phyloP scores from a whole-genome alignment of 2,797 vertebrate species.

The Sarcophilus harrisii region DNA sequence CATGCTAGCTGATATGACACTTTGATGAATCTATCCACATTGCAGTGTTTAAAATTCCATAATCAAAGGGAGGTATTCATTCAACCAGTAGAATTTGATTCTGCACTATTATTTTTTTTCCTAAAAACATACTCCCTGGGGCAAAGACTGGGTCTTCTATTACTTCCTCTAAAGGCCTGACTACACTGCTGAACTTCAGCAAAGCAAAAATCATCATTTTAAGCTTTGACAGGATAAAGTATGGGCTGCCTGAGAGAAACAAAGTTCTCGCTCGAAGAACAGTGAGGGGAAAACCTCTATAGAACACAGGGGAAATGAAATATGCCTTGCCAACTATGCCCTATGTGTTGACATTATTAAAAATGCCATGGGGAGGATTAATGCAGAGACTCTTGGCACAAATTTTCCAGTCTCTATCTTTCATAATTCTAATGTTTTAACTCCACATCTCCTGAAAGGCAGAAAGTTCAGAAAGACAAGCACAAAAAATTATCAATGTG shows the following conservation, averaged over 20 bases:
- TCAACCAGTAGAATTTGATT: not conserved
- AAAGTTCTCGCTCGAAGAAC: not conserved
- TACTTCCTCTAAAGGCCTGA: not conserved
- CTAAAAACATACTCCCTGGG: not conserved
- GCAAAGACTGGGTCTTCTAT: not conserved
- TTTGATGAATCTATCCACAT: not conserved
- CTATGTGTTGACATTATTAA: not conserved
- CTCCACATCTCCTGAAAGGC: not conserved
- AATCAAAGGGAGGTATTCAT: not conserved
- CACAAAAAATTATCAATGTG: not conserved
- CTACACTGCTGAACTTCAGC: not conserved
- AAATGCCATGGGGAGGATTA: not conserved
- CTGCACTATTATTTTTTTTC: not conserved
- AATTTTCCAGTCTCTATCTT: not conserved
- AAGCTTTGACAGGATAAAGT: not conserved
- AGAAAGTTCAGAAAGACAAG: not conserved
- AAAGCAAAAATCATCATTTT: not conserved
- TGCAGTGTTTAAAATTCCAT: not conserved
- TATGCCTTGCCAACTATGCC: not conserved
- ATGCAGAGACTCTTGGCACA: not conserved
- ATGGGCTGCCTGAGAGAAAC: not conserved
- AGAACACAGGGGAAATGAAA: not conserved
- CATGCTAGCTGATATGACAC: not conserved
- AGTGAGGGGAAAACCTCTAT: not conserved
- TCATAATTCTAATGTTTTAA: not conserved